Evolutionary conservation across 2,888 invertebrate species (phyloP), one percentile per base, ranked within the genome.

Genomic region (Microplitis manilae): DNA sequence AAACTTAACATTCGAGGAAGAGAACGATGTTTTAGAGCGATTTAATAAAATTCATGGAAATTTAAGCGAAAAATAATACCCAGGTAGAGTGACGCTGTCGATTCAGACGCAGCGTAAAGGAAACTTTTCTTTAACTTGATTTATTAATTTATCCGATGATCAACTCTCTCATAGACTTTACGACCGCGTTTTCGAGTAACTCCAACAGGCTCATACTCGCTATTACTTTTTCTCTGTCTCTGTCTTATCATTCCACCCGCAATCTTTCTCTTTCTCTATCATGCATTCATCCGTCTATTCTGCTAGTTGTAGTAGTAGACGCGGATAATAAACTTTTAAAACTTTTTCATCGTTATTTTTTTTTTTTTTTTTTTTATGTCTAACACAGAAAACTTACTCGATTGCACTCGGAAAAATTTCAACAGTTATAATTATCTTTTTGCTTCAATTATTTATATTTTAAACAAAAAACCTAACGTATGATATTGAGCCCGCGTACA

Each of bases 81-180:
- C 13, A 60, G 59, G 8, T 60, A 60, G 39, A 67, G 70, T 38
- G 59, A 70, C 17, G 30, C 59, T 39, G 38, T 72, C 61, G 67
- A 65, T 71, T n/a, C 60, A 50, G 50, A 50, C 50, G 50, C 50
- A 50, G n/a, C 39, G 76, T 30, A 40, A 65, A 30, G 20, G 59
- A 41, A 76, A 72, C 62, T 76, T 76, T 41, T 76, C 50, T 68
- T 61, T 40, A 41, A 61, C 68, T 68, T 60, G n/a, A 61, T 72
- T 76, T 68, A 76, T 72, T 72, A 76, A 76, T 72, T 73, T 68
- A 72, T 60, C 39, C 30, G 20, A 72, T 72, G 39, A 60, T 68
- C 68, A 75, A 68, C 20, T 7, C 39, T n/a, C 39, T 39, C 40
- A 20, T n/a, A 67, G 20, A 64, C 41, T 64, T 40, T 62, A 73